A percentile compares a stretch with the other conserved stretches of the same genome.
phyloP scores from a whole-genome alignment of 2,113 vertebrate species.

The Heteronetta atricapilla region DNA sequence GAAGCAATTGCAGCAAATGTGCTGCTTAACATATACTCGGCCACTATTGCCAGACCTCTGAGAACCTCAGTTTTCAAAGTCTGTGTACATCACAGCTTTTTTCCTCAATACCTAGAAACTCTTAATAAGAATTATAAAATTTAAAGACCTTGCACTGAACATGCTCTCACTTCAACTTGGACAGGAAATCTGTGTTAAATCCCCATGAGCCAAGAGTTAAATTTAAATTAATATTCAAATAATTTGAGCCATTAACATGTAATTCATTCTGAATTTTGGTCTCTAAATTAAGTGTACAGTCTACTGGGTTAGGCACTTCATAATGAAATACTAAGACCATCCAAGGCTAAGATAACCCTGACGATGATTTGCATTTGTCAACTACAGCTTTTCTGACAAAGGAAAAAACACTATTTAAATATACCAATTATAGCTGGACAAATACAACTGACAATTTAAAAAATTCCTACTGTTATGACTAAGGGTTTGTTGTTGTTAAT shows the following conservation, averaged over 20 bases:
- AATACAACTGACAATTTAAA: not conserved
- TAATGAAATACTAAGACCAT: not conserved
- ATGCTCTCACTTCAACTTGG: not conserved
- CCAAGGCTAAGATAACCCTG: slow-evolving; percentile 23
- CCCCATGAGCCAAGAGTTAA: not conserved
- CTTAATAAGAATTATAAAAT: not conserved
- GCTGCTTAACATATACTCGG: not conserved
- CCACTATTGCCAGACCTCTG: not conserved
- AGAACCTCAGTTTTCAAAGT: not conserved
- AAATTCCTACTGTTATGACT: not conserved
- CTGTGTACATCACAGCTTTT: not conserved
- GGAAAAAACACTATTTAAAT: slow-evolving; percentile 18
- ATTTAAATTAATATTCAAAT: slow-evolving; percentile 29
- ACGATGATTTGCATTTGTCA: slow-evolving; percentile 33
- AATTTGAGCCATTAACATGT: not conserved
- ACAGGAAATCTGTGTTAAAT: not conserved
- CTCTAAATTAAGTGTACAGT: slow-evolving; percentile 23
- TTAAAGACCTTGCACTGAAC: not conserved
- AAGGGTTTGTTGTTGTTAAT: not conserved
- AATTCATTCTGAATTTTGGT: not conserved
- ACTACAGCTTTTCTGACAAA: slow-evolving; percentile 21
- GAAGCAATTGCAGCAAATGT: not conserved
- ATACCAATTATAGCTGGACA: not conserved
- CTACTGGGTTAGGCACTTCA: not conserved
- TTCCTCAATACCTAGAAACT: not conserved